Base-by-base conservation (phyloP, 2,888 invertebrate species). In the Cantharis rustica region DNA sequence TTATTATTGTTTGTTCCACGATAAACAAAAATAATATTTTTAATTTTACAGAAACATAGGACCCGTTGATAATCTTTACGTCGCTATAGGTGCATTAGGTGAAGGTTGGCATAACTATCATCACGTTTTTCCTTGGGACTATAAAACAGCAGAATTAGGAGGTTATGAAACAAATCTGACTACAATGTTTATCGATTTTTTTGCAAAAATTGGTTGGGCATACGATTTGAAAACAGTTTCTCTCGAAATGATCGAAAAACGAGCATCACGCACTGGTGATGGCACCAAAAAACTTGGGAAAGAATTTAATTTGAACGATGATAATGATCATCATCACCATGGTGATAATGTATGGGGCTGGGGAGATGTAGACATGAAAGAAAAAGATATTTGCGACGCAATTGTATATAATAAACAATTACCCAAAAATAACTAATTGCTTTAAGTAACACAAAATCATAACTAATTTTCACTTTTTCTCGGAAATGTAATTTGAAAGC, bases 91-190 rank as follows among this genome's bases (percentile, higher is more conserved):
- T 17, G 92, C 95, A 0, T 90, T 95, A 88, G 96, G 96, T 0
- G 96, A 96, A 87, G 97, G 97, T 3, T 98, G 96, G 95, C 97
- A 97, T 89, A 97, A 97, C 89, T 97, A 96, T 88, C 97, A 97
- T 86, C 97, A 97, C 88, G 94, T 94, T 0, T 97, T 97, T 88
- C 97, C 97, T 0, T 96, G 95, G 94, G 97, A 97, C 87, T 97
- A 97, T 90, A 95, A 95, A 84, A 95, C 97, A 23, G 93, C 96
- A 7, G 97, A 98, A 87, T 89, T 95, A n/a, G 95, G 95, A 13
- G 83, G 85, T 69, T 86, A 87, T 78, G 78, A 79, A 16, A 75
- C 84, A 20, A 88, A 17, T 17, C 81, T 84, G 20, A 85, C 85
- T 4, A 86, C 86, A 1, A 84, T 83, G 11, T 83, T 87, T 69